A percentile compares a stretch with the other conserved stretches of the same genome.
phyloP scores from a whole-genome alignment of 2,797 vertebrate species.

The Cryptoprocta ferox region DNA sequence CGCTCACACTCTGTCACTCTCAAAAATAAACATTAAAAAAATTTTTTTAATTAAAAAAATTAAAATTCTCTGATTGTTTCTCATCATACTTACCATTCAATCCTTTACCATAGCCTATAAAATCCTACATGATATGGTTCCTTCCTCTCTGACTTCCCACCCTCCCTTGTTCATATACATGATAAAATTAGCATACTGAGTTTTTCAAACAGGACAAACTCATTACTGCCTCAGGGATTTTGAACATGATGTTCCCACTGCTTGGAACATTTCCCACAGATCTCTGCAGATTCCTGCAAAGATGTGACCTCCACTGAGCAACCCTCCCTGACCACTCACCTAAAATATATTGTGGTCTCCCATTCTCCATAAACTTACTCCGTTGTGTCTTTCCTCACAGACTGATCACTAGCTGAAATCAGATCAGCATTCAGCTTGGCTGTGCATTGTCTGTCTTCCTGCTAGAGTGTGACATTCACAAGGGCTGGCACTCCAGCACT shows the following conservation, averaged over 20 bases:
- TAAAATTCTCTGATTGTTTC: background rate
- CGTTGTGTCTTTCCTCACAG: background rate
- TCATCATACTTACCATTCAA: background rate
- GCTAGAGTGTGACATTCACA: background rate
- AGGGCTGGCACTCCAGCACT: background rate
- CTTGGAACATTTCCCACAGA: background rate
- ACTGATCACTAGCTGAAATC: background rate
- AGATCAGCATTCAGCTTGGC: background rate
- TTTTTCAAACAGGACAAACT: background rate
- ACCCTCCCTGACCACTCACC: background rate
- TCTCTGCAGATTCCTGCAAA: background rate
- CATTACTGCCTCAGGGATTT: background rate
- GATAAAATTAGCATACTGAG: background rate
- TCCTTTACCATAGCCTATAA: background rate
- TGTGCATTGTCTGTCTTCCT: background rate
- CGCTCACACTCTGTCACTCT: no score
- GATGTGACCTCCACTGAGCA: background rate
- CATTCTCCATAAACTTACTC: rapidly evolving
- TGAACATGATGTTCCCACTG: background rate
- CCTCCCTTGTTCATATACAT: background rate
- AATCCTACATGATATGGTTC: background rate
- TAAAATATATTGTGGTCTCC: background rate
- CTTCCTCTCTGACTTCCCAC: background rate
- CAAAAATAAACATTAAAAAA: no score
- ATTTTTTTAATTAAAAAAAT: no score